Evolutionary conservation across 2,113 vertebrate species (phyloP).

Genomic region (Cryptotis parvus): DNA sequence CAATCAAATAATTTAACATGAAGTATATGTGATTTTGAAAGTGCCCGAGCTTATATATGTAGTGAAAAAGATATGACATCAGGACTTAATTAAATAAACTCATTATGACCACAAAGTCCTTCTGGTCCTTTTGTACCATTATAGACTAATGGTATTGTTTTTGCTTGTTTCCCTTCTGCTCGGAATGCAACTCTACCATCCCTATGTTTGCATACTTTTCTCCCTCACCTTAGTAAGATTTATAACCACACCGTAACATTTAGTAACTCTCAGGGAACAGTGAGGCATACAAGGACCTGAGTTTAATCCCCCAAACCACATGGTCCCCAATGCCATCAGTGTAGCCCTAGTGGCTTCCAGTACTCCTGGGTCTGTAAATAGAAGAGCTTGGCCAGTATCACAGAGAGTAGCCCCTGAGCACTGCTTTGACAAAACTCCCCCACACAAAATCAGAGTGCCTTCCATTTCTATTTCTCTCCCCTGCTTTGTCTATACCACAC

Average conservation of each 20-base stretch:
- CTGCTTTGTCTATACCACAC: background rate
- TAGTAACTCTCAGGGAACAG: too few relatives aligned
- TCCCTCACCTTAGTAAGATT: background rate
- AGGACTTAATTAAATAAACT: slow-evolving; percentile 1
- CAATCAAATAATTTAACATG: background rate
- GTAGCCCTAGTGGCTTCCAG: too few relatives aligned
- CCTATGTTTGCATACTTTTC: background rate
- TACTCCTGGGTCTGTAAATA: too few relatives aligned
- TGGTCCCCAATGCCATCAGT: too few relatives aligned
- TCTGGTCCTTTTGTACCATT: background rate
- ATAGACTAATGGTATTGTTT: background rate
- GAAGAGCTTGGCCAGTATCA: too few relatives aligned
- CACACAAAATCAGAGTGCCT: too few relatives aligned
- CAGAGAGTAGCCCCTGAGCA: too few relatives aligned
- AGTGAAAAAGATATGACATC: background rate
- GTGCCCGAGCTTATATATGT: background rate
- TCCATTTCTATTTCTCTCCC: background rate
- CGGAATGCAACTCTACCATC: background rate
- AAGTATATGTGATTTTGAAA: background rate
- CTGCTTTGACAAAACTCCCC: too few relatives aligned
- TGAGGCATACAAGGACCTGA: too few relatives aligned
- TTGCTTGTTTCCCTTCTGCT: background rate
- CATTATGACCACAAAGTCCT: background rate
- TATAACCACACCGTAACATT: background rate
- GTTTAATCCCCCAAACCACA: too few relatives aligned